phyloP scores from a whole-genome alignment of 2,113 vertebrate species.

The Larimichthys crocea region DNA sequence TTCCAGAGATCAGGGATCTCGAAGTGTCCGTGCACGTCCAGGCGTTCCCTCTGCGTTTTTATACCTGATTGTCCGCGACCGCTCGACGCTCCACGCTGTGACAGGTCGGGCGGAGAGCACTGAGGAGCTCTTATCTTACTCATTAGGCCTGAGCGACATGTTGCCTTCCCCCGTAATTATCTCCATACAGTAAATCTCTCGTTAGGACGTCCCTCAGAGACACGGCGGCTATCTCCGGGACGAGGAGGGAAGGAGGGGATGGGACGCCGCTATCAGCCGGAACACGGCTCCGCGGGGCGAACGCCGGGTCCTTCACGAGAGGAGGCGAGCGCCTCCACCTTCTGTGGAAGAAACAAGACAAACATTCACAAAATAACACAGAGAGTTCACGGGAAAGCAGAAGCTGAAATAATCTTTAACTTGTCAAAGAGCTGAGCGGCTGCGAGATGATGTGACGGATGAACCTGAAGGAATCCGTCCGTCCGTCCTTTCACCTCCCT shows the following conservation, averaged over 20 bases:
- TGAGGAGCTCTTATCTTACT: conserved; percentile 79
- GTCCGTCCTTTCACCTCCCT: not conserved
- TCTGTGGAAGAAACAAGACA: accelerated
- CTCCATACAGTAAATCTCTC: conserved; percentile 77
- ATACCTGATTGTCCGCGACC: conserved; percentile 61
- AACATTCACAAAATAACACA: not conserved
- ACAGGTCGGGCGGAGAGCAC: conserved; percentile 47
- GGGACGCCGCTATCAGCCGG: conserved; percentile 9
- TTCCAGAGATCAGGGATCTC: conserved; percentile 41
- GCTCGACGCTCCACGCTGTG: conserved; percentile 47
- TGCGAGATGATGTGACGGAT: conserved; percentile 6
- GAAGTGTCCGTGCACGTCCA: not conserved
- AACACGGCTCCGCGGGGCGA: not conserved
- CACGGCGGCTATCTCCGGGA: conserved; percentile 31
- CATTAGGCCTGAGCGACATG: conserved; percentile 70
- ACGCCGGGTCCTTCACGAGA: not conserved
- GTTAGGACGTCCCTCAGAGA: conserved; percentile 71
- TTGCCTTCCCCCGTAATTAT: conserved; percentile 73
- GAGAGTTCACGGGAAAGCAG: no score
- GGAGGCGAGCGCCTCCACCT: not conserved
- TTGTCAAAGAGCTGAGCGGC: not conserved
- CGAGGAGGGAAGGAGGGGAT: conserved; percentile 31
- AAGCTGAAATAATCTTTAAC: not conserved
- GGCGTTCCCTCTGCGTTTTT: conserved; percentile 51
- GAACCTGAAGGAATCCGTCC: conserved; percentile 3